phyloP scores from a whole-genome alignment of 1,140 invertebrate species.

The Drosophila hydei region DNA sequence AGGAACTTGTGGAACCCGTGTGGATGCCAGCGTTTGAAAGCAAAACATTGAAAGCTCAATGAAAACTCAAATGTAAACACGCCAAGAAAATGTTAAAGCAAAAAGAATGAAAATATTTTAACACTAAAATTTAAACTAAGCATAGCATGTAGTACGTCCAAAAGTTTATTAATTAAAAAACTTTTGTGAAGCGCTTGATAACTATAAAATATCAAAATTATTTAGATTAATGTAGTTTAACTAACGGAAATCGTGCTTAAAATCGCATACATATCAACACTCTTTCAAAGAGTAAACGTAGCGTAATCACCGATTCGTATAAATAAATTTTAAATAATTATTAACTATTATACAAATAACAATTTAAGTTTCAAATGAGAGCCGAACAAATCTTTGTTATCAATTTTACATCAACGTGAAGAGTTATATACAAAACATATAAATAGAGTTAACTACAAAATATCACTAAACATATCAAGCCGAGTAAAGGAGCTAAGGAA shows the following conservation, averaged over 20 bases:
- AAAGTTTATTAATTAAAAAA: neutral
- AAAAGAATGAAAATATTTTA: conserved; percentile 1
- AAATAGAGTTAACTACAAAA: neutral
- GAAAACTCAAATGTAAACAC: conserved; percentile 12
- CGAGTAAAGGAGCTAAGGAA: neutral
- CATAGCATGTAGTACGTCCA: conserved; percentile 64
- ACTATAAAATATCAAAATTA: conserved; percentile 12
- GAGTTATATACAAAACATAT: conserved; percentile 19
- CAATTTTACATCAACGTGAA: conserved; percentile 53
- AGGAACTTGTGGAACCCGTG: conserved; percentile 24
- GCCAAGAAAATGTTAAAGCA: neutral
- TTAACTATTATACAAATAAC: conserved; percentile 30
- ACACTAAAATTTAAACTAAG: conserved; percentile 4
- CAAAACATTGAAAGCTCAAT: conserved; percentile 35
- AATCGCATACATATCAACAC: conserved; percentile 78
- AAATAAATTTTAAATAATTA: conserved; percentile 31
- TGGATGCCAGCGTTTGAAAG: conserved; percentile 28
- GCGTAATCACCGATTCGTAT: conserved; percentile 40
- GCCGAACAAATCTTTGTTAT: conserved; percentile 50
- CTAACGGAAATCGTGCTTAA: conserved; percentile 43
- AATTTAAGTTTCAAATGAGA: conserved; percentile 5
- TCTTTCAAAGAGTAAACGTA: conserved; percentile 71
- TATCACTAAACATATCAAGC: conserved; percentile 35
- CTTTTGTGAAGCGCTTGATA: conserved; percentile 11
- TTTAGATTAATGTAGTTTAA: conserved; percentile 66